Evolutionary conservation across 2,888 invertebrate species (phyloP).

Genomic region (Troglohyphantes excavatus): DNA sequence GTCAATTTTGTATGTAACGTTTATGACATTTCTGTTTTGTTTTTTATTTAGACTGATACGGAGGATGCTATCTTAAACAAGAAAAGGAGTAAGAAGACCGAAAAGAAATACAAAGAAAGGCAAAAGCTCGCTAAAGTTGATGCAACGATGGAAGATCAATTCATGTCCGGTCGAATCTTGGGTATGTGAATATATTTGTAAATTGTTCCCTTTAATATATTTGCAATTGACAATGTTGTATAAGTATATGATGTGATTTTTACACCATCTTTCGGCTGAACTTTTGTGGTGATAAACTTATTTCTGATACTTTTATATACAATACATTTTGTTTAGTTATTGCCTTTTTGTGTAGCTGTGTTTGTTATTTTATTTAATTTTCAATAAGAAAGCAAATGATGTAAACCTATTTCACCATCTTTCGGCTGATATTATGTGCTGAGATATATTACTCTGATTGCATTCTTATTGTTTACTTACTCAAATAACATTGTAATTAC

Average conservation of each 20-base stretch:
- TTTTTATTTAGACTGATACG: conserved; percentile 89
- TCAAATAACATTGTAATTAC: too few species aligned
- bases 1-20: too few species aligned
- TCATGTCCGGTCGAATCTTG: conserved; percentile 96
- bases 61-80: conserved; percentile 97
- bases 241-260: conserved; percentile 21
- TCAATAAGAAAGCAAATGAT: neutral
- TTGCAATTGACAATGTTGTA: neutral
- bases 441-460: too few species aligned
- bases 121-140: conserved; percentile 98
- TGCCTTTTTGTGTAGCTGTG: too few species aligned
- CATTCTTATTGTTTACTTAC: too few species aligned
- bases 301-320: conserved; percentile 44
- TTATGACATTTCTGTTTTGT: too few species aligned
- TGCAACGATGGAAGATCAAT: conserved; percentile 96
- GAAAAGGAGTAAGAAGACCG: conserved; percentile 95
- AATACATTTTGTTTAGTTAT: too few species aligned
- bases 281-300: conserved; percentile 30
- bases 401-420: neutral
- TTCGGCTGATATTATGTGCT: conserved; percentile 13
- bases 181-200: too few species aligned
- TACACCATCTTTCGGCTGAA: conserved; percentile 69
- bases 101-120: conserved; percentile 94
- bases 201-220: too few species aligned
- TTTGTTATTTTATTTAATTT: too few species aligned